phyloP scores from a whole-genome alignment of 2,888 invertebrate species.

The Oscheius sp. region DNA sequence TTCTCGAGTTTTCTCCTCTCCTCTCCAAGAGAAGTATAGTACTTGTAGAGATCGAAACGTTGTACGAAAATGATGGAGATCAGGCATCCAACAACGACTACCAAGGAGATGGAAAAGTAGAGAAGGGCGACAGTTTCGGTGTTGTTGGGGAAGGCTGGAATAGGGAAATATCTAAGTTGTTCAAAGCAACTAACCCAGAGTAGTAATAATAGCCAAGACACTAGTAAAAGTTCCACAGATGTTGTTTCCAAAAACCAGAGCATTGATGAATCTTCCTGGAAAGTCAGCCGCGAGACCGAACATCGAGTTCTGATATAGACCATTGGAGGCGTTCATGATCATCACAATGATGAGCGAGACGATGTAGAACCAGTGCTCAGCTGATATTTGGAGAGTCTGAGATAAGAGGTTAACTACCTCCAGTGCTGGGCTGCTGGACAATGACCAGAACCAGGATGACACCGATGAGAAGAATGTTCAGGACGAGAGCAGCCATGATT shows the following conservation, averaged over 20 bases:
- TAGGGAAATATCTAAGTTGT: slow-evolving; percentile 6
- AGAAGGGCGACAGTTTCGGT: slow-evolving; percentile 85
- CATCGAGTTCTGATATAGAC: slow-evolving; percentile 91
- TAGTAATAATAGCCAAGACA: slow-evolving; percentile 65
- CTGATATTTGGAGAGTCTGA: slow-evolving; percentile 56
- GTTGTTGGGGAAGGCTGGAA: slow-evolving; percentile 20
- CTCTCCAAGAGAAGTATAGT: slow-evolving; percentile 45
- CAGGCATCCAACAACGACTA: slow-evolving; percentile 89
- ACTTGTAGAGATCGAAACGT: slow-evolving; percentile 48
- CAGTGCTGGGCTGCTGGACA: slow-evolving; percentile 71
- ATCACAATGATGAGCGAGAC: slow-evolving; percentile 76
- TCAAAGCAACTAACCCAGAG: slow-evolving; percentile 48
- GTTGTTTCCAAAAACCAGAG: slow-evolving; percentile 82
- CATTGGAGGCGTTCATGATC: slow-evolving; percentile 82
- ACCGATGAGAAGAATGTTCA: slow-evolving; percentile 73
- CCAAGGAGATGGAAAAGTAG: slow-evolving; percentile 94
- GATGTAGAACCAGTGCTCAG: slow-evolving; percentile 74
- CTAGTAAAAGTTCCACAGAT: slow-evolving; percentile 73
- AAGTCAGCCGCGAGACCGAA: slow-evolving; percentile 94
- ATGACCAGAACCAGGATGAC: slow-evolving; percentile 75
- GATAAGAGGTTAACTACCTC: slow-evolving; percentile 36
- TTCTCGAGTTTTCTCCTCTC: slow-evolving; percentile 22
- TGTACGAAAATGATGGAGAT: slow-evolving; percentile 90
- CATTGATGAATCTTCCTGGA: slow-evolving; percentile 86
- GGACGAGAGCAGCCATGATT: slow-evolving; percentile 25